These are phyloP conservation scores for Ciconia stormi DNA, from an alignment of 2,113 vertebrate species.

Conservation along the genomic window DNA sequence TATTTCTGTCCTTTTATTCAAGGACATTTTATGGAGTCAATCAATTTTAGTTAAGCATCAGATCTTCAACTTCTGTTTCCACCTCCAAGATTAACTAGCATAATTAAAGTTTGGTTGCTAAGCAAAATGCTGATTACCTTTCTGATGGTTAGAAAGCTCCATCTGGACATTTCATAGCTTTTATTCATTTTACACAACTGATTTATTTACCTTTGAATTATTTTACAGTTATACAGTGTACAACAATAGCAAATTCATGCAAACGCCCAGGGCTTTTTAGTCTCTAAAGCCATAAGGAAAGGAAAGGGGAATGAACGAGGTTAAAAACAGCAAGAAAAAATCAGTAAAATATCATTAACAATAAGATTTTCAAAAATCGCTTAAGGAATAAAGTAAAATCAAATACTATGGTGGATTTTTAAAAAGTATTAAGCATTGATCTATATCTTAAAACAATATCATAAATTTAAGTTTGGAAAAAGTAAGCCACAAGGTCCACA, in stretches of 20 bases:
- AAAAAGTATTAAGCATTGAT: background rate
- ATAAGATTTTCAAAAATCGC: background rate
- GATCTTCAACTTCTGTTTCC: conserved; percentile 31
- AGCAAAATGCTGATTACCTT: conserved; percentile 57
- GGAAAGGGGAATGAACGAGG: background rate
- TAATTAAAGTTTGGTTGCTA: conserved; percentile 59
- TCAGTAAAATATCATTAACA: background rate
- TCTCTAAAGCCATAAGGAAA: background rate
- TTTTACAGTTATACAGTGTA: background rate
- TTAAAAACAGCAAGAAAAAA: background rate
- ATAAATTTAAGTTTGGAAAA: background rate
- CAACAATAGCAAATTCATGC: background rate
- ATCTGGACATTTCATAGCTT: conserved; percentile 22
- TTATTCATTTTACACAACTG: conserved; percentile 3
- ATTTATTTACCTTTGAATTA: conserved; percentile 32
- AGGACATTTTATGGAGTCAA: conserved; percentile 31
- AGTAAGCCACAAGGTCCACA: background rate
- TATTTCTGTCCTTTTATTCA: conserved; percentile 36
- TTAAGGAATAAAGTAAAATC: background rate
- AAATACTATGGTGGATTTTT: background rate
- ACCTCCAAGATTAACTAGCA: conserved; percentile 43
- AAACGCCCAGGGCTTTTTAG: background rate
- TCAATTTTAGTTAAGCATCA: conserved; percentile 57
- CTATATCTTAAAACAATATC: background rate
- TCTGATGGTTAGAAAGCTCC: conserved; percentile 1